Evolutionary conservation across 2,888 invertebrate genomes (phyloP).

Genomic region (Catocala fraxini): DNA sequence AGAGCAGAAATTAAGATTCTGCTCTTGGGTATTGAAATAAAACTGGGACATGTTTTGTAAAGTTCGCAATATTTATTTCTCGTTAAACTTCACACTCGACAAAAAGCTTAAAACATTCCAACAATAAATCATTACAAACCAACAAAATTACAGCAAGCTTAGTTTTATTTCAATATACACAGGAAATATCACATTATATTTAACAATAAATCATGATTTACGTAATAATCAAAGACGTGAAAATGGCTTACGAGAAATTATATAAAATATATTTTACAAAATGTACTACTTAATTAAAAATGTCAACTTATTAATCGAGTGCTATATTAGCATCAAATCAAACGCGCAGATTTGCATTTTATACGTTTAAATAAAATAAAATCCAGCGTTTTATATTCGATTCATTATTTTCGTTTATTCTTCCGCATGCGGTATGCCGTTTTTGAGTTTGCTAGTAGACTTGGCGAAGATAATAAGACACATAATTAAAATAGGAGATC

Average conservation of each 20-base stretch:
- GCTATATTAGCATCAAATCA: constrained; percentile 5
- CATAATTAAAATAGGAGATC: constrained; percentile 32
- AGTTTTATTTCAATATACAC: constrained; percentile 9
- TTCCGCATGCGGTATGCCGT: constrained; percentile 16
- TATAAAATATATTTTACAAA: constrained; percentile 13
- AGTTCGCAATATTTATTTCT: constrained; percentile 1
- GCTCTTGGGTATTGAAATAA: constrained; percentile 13
- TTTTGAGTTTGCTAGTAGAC: background rate
- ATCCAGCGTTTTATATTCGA: constrained; percentile 30
- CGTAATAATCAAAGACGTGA: constrained; percentile 18
- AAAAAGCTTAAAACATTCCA: background rate
- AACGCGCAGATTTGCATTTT: constrained; percentile 24
- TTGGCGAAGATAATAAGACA: constrained; percentile 8
- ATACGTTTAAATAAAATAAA: constrained; percentile 39
- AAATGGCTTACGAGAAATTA: constrained; percentile 28
- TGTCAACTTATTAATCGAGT: constrained; percentile 30
- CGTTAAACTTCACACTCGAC: background rate
- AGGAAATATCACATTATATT: constrained; percentile 10
- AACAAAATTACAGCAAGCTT: background rate
- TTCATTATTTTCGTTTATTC: constrained; percentile 17
- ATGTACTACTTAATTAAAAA: constrained; percentile 6
- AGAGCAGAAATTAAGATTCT: background rate
- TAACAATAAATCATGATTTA: constrained; percentile 19
- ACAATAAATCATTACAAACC: background rate
- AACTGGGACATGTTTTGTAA: constrained; percentile 3